Conservation (phyloP, 2,888 invertebrate genomes). For the Julus scanicus region DNA sequence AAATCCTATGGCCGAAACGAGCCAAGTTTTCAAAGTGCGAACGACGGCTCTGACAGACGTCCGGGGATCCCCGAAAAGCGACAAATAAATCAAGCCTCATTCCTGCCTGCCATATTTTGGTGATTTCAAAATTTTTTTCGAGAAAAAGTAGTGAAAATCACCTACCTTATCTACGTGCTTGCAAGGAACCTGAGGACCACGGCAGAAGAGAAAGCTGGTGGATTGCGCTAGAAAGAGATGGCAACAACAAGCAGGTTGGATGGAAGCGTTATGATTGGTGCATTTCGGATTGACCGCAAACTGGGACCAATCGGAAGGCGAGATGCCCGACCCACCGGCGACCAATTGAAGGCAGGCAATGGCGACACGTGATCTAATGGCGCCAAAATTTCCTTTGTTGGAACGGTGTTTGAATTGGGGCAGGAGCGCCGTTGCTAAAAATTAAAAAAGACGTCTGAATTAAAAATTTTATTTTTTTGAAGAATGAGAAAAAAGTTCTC, state of each 20-base stretch:
- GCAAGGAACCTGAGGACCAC: slow-evolving; percentile 19
- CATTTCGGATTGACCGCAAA: slow-evolving; percentile 61
- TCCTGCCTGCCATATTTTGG: not conserved
- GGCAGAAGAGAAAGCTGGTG: slow-evolving; percentile 34
- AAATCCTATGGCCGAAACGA: slow-evolving; percentile 43
- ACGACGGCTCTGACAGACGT: slow-evolving; percentile 47
- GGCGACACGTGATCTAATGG: not conserved
- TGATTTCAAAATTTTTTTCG: slow-evolving; percentile 5
- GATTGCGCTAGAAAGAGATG: slow-evolving; percentile 45
- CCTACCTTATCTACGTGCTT: slow-evolving; percentile 49
- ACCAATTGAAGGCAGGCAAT: not conserved
- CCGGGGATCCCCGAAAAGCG: not conserved
- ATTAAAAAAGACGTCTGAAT: not conserved
- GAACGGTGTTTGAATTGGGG: not conserved
- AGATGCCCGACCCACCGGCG: not conserved
- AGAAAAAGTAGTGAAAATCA: slow-evolving; percentile 41
- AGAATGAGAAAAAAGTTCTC: not conserved
- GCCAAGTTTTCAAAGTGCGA: slow-evolving; percentile 55
- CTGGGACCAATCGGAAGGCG: slow-evolving; percentile 62
- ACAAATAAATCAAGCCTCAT: not conserved
- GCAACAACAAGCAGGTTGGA: slow-evolving; percentile 40
- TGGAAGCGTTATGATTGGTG: slow-evolving; percentile 61
- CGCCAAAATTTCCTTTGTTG: not conserved
- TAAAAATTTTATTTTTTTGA: not conserved
- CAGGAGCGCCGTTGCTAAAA: not conserved